Base-by-base conservation (phyloP, 1,140 invertebrate genomes). In the Cotesia glomerata region DNA sequence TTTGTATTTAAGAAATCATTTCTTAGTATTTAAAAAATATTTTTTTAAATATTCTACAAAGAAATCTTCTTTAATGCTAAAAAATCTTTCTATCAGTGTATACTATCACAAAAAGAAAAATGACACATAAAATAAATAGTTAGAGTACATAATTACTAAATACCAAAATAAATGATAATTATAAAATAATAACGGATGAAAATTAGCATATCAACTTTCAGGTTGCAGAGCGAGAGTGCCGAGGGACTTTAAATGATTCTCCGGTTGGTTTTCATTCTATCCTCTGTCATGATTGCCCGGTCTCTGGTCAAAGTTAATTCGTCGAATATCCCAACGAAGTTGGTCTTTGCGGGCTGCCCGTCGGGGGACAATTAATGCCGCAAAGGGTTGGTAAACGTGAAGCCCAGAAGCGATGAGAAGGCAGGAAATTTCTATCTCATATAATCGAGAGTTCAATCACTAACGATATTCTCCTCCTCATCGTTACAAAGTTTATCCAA, bases 251-350 rank as follows among this genome's bases (percentile, higher is more conserved):
- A 16, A 58, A 16, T 58, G 3, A 58, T 58, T 18, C 56, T 9
- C 16, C 18, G 5, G 56, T 26, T 26, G 39, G 39, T 34, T 62
- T 35, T 36, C 13, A 34, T 36, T 62, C 26, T 4, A 36, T 62
- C 59, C 32, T 36, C 35, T 58, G 9, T 58, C 56, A 16, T 58
- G 16, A 58, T 64, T 64, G 62, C 5, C 62, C 49, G 45, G 45
- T 64, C 62, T 64, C 62, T 49, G 62, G 62, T 64, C 62, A 64
- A 64, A 64, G 62, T 64, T 64, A 64, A 64, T 64, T 64, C 62
- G 18, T 32, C 51, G 51, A 34, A 51, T 65, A 54, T 13, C 51
- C 34, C 4, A 34, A 9, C 13, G 13, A 14, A 67, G 45, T 67
- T 67, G 51, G 65, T 49, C 65, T 67, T 52, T 67, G 65, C 34